These are phyloP conservation scores for Dipodomys stephensi DNA, from an alignment of 2,113 vertebrate species.

Conservation along the genomic window DNA sequence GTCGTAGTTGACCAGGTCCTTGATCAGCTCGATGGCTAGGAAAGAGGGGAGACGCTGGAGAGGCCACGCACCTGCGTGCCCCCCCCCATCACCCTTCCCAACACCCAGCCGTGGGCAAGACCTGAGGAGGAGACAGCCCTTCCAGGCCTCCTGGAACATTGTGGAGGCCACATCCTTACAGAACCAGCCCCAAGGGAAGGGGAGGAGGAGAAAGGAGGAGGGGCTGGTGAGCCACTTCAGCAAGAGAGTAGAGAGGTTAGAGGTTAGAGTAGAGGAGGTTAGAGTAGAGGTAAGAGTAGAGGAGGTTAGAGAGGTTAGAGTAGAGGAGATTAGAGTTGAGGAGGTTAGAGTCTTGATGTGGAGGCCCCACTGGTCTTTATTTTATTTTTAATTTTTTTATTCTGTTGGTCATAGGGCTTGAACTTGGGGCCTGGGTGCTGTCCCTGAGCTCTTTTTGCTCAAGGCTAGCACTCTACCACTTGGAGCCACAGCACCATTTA, in stretches of 20 bases:
- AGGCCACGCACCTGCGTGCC: neutral
- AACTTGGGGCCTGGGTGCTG: no score
- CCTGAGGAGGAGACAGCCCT: neutral
- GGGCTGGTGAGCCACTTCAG: neutral
- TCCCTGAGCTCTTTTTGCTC: no score
- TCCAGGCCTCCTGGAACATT: neutral
- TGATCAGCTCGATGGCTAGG: conserved; percentile 89
- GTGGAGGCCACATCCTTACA: neutral
- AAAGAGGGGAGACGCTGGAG: neutral
- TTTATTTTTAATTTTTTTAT: neutral
- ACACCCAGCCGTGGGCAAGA: neutral
- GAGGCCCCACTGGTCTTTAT: neutral
- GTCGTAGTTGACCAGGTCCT: conserved; percentile 84
- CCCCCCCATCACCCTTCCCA: neutral
- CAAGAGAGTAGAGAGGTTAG: no score
- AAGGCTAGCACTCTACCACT: no score
- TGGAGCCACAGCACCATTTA: no score
- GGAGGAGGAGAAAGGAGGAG: no score
- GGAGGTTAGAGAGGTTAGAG: neutral
- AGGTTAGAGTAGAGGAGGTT: no score
- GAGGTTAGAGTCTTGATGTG: no score
- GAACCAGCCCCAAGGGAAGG: no score
- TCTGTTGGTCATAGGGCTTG: no score
- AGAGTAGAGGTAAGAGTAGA: no score
- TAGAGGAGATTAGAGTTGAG: neutral